Base-by-base conservation (phyloP, 2,888 invertebrate species). In the Stegana nigrithorax region DNA sequence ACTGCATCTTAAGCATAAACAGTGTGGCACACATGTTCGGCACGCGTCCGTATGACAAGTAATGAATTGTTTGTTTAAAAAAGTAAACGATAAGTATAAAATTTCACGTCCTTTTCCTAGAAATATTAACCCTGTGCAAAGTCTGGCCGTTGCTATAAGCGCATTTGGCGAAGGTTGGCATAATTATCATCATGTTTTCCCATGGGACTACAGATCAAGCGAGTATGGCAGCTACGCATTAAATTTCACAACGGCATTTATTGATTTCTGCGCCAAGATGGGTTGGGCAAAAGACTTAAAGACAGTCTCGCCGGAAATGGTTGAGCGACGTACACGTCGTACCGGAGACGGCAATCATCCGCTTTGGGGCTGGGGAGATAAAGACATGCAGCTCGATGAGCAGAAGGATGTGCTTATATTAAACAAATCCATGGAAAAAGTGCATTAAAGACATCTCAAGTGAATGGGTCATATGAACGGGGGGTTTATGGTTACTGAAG, bases 271-370 rank as follows among this genome's bases (percentile, higher is more conserved):
- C 85, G 91, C 93, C 5, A 90, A 89, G 81, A 86, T 95, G 67
- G 96, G 96, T 12, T 92, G 92, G 91, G 95, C 93, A 0, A 94
- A 94, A 80, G 94, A 95, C 82, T 84, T 94, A 68, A 95, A 94
- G 84, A 92, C 91, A 0, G 94, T 93, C 0, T 90, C 92, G 0
- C 80, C 87, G 8, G 90, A 91, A 47, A 90, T 91, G 69, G 87
- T 93, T 8, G 87, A 89, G 73, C 90, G 88, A 67, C 87, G 93
- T 2, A 92, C 91, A 0, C 83, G 88, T 67, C 88, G 92, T 68
- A 93, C 93, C 0, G 93, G 93, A 0, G 92, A 93, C 71, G 92
- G 92, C 0, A 87, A 88, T 0, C 92, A 92, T 78, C 88, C 90
- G 21, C 83, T 92, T 1, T 94, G 93, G 93, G 93, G 93, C 0